A percentile compares a stretch with the other conserved stretches of the same genome.
phyloP scores from a whole-genome alignment of 2,113 vertebrate species.

The Puntigrus tetrazona region DNA sequence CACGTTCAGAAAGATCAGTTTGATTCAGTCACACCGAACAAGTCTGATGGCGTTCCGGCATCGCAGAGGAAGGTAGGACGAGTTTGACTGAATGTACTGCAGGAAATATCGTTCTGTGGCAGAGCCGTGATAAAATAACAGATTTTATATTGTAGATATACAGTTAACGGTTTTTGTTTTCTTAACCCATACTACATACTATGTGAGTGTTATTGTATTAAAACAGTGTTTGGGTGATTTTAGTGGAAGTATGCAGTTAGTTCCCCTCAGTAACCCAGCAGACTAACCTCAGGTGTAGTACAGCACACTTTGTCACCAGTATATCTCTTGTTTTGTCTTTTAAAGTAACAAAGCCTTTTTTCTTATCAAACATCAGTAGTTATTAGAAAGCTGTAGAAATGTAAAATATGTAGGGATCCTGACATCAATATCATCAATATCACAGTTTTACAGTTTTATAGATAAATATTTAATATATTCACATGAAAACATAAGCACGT shows the following conservation, averaged over 20 bases:
- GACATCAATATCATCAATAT: too few species aligned
- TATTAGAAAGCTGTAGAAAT: too few species aligned
- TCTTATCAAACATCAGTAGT: too few species aligned
- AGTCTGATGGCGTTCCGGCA: not conserved
- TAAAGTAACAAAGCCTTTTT: not conserved
- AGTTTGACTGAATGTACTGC: not conserved
- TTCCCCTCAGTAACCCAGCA: not conserved
- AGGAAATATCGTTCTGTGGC: not conserved
- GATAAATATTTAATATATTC: too few species aligned
- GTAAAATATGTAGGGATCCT: too few species aligned
- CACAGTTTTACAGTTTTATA: too few species aligned
- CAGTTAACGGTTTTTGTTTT: not conserved
- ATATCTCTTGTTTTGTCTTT: not conserved
- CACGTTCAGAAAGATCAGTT: not conserved
- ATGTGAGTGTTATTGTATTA: not conserved
- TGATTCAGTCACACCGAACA: not conserved
- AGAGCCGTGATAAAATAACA: not conserved
- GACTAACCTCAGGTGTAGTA: not conserved
- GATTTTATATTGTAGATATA: too few species aligned
- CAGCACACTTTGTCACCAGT: not conserved
- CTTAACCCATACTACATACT: not conserved
- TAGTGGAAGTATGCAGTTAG: not conserved
- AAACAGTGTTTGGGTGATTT: not conserved
- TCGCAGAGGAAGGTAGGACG: constrained; percentile 42
- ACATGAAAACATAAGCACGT: too few species aligned